A percentile compares a stretch with the other conserved stretches of the same genome.
Conservation (phyloP, 2,888 invertebrate species). For the Pseudococcus viburni region DNA sequence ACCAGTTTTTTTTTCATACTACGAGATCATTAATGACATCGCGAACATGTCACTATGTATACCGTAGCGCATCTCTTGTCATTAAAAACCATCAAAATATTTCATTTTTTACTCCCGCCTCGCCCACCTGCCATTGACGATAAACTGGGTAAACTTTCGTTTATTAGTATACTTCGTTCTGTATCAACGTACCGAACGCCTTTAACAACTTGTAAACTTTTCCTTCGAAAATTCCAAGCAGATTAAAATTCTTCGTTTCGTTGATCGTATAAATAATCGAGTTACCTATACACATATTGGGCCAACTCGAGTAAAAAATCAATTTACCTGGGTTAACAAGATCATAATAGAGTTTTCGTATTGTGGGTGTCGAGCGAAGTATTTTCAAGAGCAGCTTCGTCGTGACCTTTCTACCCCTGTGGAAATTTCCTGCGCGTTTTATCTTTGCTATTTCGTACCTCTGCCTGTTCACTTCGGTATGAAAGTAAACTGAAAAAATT, state of each 20-base stretch:
- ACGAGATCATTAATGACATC: constrained; percentile 26
- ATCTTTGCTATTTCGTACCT: neutral
- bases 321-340: neutral
- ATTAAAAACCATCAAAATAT: constrained; percentile 14
- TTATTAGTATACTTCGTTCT: neutral
- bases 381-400: constrained; percentile 10
- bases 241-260: neutral
- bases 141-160: neutral
- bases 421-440: neutral
- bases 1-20: neutral
- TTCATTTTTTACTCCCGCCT: neutral
- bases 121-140: neutral
- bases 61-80: neutral
- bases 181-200: neutral
- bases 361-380: neutral
- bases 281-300: too few relatives aligned
- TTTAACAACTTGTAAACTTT: neutral
- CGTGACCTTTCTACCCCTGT: neutral
- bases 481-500: neutral
- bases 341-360: neutral
- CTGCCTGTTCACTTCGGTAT: neutral
- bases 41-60: constrained; percentile 4
- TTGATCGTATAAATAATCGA: too few relatives aligned
- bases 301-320: neutral
- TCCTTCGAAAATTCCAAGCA: neutral